Conservation (phyloP, 2,113 vertebrate species). For the Ptyas mucosa region DNA sequence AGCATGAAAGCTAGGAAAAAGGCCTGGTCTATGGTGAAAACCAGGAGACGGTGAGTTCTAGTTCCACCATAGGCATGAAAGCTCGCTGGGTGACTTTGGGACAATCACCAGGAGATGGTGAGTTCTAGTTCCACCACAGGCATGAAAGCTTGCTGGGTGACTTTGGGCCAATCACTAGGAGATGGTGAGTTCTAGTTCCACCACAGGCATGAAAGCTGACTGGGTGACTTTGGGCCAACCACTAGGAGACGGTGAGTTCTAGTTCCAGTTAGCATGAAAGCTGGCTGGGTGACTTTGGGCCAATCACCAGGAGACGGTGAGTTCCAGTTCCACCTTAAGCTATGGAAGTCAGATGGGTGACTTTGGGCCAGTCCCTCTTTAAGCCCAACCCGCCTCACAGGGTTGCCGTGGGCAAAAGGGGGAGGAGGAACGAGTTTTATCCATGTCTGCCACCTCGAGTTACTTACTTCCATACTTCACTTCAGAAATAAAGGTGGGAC, state of each 20-base stretch:
- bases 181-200: no score
- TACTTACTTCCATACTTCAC: no score
- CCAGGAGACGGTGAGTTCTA: background rate
- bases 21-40: background rate
- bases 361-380: background rate
- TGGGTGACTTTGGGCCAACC: no score
- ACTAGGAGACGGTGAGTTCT: background rate
- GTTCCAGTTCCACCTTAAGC: background rate
- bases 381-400: background rate
- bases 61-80: background rate
- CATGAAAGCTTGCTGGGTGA: background rate
- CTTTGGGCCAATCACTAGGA: no score
- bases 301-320: background rate
- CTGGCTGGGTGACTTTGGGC: background rate
- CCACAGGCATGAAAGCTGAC: background rate
- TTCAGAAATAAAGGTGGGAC: background rate
- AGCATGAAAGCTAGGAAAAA: background rate
- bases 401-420: background rate
- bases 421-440: no score
- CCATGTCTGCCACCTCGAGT: no score
- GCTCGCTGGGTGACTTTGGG: background rate
- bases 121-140: accelerated
- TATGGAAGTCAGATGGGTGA: background rate
- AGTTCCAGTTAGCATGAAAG: background rate
- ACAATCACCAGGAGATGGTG: background rate